Percentiles rank a stretch among this genome's conserved stretches.
Conservation (phyloP, 2,888 invertebrate genomes). For the Seira musarum region DNA sequence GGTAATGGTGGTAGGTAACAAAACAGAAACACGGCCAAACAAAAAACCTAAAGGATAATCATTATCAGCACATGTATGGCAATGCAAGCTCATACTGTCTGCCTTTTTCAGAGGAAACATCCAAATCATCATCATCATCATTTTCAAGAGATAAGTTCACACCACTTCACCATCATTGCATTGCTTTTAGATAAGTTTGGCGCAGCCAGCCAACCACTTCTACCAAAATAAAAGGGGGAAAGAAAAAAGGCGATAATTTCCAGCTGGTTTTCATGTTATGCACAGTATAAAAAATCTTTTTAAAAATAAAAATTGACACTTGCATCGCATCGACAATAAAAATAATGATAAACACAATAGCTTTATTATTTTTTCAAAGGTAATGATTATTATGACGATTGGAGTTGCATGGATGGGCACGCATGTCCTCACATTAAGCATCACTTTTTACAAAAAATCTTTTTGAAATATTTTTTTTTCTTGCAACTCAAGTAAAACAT, state of each 20-base stretch:
- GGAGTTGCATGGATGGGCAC: constrained; percentile 32
- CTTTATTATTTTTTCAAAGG: constrained; percentile 47
- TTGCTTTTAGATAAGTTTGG: neutral
- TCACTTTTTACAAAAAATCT: no score
- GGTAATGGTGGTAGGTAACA: constrained; percentile 30
- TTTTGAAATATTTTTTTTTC: no score
- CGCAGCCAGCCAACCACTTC: constrained; percentile 16
- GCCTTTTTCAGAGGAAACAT: neutral
- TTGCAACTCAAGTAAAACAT: no score
- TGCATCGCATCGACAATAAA: constrained; percentile 57
- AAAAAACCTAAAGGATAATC: constrained; percentile 44
- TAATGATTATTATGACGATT: constrained; percentile 34
- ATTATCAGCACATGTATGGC: constrained; percentile 14
- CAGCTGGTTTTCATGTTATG: constrained; percentile 46
- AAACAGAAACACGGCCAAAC: constrained; percentile 50
- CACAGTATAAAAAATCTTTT: constrained; percentile 57
- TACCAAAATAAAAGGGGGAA: constrained; percentile 21
- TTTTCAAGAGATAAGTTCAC: no score
- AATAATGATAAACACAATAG: constrained; percentile 39
- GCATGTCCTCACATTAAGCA: constrained; percentile 16
- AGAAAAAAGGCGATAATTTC: constrained; percentile 46
- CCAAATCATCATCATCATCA: constrained; percentile 26
- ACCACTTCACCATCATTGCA: neutral
- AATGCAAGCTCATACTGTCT: constrained; percentile 22
- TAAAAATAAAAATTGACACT: constrained; percentile 68